Conservation (phyloP, 2,888 invertebrate species). For the Bellardia bayeri region DNA sequence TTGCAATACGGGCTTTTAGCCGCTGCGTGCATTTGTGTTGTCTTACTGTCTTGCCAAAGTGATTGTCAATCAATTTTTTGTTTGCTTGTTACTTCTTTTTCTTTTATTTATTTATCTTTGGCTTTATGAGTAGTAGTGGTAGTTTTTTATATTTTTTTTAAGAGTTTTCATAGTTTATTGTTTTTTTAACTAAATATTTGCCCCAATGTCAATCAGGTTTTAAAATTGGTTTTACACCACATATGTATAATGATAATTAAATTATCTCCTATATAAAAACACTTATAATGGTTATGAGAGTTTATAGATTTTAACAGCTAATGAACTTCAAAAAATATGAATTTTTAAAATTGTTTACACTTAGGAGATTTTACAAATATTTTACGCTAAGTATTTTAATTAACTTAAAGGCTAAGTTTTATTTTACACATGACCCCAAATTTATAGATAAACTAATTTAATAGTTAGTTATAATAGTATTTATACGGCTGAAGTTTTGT, state of each 20-base stretch:
- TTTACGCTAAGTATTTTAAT: not conserved
- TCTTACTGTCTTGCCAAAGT: constrained; percentile 55
- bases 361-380: too few relatives aligned
- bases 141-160: constrained; percentile 5
- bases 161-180: constrained; percentile 9
- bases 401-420: not conserved
- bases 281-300: constrained; percentile 26
- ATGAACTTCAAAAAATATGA: constrained; percentile 62
- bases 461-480: not conserved
- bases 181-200: constrained; percentile 48
- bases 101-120: constrained; percentile 35
- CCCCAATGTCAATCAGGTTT: constrained; percentile 64
- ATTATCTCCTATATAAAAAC: not conserved
- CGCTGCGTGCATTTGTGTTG: constrained; percentile 1
- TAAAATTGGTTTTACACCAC: constrained; percentile 53
- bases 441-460: constrained; percentile 1
- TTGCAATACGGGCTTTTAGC: constrained; percentile 29
- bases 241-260: constrained; percentile 55
- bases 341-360: not conserved
- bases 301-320: constrained; percentile 55
- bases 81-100: constrained; percentile 24
- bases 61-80: constrained; percentile 70
- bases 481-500: not conserved
- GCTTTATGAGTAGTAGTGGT: not conserved
- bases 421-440: not conserved